Base-by-base conservation (phyloP, 1,140 invertebrate species). In the Argopecten irradians region DNA sequence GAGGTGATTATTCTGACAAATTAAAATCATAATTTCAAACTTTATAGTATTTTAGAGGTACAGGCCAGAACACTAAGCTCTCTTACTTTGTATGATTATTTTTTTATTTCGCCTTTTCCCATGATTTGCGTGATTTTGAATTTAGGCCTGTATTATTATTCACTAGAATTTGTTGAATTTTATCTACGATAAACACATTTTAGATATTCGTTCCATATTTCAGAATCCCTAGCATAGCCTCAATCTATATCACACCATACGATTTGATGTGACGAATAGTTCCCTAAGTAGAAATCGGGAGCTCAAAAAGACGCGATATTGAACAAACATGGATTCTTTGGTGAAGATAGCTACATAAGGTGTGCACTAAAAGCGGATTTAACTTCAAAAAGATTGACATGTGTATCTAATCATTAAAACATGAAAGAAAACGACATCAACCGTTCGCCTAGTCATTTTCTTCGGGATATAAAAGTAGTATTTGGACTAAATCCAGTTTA, bases 341-440 rank as follows among this genome's bases (percentile, higher is more conserved):
- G 28, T 71, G 5, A 55, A 71, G 55, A 71, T 28, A 16, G n/a
- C 22, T 71, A n/a, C 22, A 3, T 71, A 71, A 71, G 5, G 55
- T 71, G n/a, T 16, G 28, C 28, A 71, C 55, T 71, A 71, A 71
- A 71, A 71, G n/a, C n/a, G 55, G 55, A 1, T 28, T 71, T 71
- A 22, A 71, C 55, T 28, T 71, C 55, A 71, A 71, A 71, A 71
- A 46, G 55, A 71, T 71, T 71, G 55, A 71, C 55, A 71, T 71
- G 55, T 71, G 55, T 71, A 71, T 71, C 55, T 71, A 5, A 28
- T 28, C 55, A 71, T 46, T 46, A 46, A 46, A 5, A 39, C 9
- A 46, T 19, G 22, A 16, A 46, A 46, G 22, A 46, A 19, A 14
- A 46, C 13, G 22, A 5, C 43, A 46, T 71, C 28, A 39, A 71